phyloP scores from a whole-genome alignment of 2,888 invertebrate species.

The Macroteleia sp. region DNA sequence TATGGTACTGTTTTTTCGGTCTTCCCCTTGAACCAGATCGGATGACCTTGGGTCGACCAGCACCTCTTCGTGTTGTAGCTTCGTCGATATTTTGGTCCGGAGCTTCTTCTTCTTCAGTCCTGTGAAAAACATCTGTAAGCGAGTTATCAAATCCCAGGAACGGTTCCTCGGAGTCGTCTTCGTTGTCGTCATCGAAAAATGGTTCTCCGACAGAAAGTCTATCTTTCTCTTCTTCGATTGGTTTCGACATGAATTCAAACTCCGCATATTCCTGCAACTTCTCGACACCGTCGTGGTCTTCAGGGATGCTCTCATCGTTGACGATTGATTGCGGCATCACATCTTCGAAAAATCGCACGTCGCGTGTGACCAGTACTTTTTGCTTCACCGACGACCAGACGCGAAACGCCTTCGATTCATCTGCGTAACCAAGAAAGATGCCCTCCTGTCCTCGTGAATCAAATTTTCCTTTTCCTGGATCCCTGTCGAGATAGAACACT shows the following conservation, averaged over 20 bases:
- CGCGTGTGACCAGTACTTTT: slow-evolving; percentile 23
- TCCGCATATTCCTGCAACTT: no score
- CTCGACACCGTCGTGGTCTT: neutral
- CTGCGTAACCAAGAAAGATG: no score
- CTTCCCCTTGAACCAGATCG: slow-evolving; percentile 29
- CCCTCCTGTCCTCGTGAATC: slow-evolving; percentile 25
- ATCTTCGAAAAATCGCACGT: slow-evolving; percentile 25
- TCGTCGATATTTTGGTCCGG: neutral
- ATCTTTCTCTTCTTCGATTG: slow-evolving; percentile 1
- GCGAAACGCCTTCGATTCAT: slow-evolving; percentile 37
- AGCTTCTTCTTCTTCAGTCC: neutral
- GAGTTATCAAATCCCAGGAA: neutral
- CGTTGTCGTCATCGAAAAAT: neutral
- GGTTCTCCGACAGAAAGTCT: neutral
- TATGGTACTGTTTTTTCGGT: slow-evolving; percentile 19
- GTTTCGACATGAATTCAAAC: no score
- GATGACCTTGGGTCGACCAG: slow-evolving; percentile 23
- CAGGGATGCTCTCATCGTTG: neutral
- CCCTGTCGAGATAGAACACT: slow-evolving; percentile 20
- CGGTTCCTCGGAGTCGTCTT: neutral
- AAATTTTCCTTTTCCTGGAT: slow-evolving; percentile 34
- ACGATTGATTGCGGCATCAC: neutral
- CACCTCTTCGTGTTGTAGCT: neutral
- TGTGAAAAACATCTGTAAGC: neutral
- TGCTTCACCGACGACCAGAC: slow-evolving; percentile 22